Evolutionary conservation across 2,113 vertebrate genomes (phyloP).

Genomic region (Variabilichromis moorii): DNA sequence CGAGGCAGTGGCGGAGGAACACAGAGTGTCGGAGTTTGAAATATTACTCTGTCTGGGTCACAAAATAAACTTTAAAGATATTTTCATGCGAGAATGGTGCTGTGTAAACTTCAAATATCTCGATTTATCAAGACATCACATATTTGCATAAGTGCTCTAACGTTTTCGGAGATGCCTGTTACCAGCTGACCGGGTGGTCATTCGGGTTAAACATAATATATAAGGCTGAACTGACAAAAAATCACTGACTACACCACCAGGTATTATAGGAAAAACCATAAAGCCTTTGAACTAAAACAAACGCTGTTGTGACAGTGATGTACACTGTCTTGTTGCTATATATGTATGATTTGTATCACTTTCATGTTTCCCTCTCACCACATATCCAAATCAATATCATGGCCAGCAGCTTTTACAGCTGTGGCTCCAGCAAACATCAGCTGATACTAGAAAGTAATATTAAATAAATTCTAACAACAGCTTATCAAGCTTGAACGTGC

Average conservation of each 20-base stretch:
- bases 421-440: neutral
- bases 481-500: fast-evolving
- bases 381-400: fast-evolving
- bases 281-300: neutral
- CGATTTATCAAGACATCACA: fast-evolving
- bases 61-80: neutral
- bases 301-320: neutral
- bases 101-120: fast-evolving
- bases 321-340: neutral
- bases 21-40: fast-evolving
- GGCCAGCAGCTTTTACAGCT: neutral
- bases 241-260: fast-evolving
- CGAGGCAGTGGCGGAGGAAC: fast-evolving
- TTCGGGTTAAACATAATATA: neutral
- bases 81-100: fast-evolving
- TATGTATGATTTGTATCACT: neutral
- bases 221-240: fast-evolving
- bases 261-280: neutral
- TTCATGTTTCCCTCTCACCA: neutral
- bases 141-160: neutral
- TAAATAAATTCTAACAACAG: neutral
- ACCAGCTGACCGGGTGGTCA: fast-evolving
- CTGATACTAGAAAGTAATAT: neutral
- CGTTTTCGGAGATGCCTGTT: neutral
- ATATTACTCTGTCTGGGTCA: too few species aligned